Percentiles rank a stretch among this genome's conserved stretches.
Conservation (phyloP, 2,797 vertebrate species). For the Anniella stebbinsi region DNA sequence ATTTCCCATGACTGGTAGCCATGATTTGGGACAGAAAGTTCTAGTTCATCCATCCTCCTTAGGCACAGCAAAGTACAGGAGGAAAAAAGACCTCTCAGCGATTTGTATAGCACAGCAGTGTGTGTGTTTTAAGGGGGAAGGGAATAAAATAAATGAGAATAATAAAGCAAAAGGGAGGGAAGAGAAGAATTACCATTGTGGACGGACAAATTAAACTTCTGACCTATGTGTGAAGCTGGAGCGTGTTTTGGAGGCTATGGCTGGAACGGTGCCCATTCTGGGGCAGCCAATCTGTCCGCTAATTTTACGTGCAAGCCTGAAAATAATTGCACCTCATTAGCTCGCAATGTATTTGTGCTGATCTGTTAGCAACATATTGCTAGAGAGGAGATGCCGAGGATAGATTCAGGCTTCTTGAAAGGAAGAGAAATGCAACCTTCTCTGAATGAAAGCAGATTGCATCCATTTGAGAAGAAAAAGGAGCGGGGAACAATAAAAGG, state of each 20-base stretch:
- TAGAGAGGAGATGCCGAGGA: conserved; percentile 6
- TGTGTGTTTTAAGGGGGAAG: too few relatives aligned
- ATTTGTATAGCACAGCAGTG: too few relatives aligned
- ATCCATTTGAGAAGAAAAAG: not conserved
- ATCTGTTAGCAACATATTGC: not conserved
- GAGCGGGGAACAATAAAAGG: not conserved
- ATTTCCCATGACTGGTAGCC: too few relatives aligned
- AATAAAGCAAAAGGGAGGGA: not conserved
- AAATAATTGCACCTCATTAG: conserved; percentile 4
- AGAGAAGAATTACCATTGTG: too few relatives aligned
- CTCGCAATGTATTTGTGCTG: not conserved
- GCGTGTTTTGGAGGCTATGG: not conserved
- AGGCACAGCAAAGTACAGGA: too few relatives aligned
- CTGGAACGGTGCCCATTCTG: not conserved
- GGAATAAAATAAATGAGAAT: not conserved
- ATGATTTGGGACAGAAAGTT: too few relatives aligned
- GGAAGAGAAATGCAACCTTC: not conserved
- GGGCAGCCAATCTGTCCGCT: not conserved
- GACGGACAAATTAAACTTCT: not conserved
- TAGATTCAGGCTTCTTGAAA: conserved; percentile 13
- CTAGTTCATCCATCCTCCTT: too few relatives aligned
- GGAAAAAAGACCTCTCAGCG: too few relatives aligned
- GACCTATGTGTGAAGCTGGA: not conserved
- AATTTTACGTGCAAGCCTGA: not conserved
- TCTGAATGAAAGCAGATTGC: conserved; percentile 19